phyloP scores from a whole-genome alignment of 2,113 vertebrate species.

The Corythoichthys intestinalis region DNA sequence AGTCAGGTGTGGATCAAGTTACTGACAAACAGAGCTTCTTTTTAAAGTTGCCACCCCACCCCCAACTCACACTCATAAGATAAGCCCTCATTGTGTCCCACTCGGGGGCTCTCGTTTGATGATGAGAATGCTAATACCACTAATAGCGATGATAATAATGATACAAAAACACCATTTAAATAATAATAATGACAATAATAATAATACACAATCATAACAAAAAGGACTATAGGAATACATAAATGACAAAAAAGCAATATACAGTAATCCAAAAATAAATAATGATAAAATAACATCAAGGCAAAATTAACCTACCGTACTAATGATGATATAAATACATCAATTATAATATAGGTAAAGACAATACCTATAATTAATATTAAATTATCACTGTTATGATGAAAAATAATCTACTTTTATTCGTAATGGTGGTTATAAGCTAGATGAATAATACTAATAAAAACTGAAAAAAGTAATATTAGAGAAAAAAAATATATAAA shows the following conservation, averaged over 20 bases:
- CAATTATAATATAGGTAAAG: too few relatives aligned
- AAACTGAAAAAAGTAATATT: too few relatives aligned
- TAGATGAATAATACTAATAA: too few relatives aligned
- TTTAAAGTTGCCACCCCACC: constrained; percentile 71
- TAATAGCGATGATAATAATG: background rate
- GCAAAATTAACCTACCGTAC: too few relatives aligned
- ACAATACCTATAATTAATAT: too few relatives aligned
- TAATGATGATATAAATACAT: too few relatives aligned
- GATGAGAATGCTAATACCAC: background rate
- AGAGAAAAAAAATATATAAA: background rate
- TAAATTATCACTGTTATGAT: too few relatives aligned
- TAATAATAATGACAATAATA: background rate
- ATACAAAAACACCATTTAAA: background rate
- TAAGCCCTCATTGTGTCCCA: constrained; percentile 66
- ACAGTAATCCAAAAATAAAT: background rate
- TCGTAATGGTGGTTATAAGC: too few relatives aligned
- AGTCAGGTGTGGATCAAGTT: constrained; percentile 73
- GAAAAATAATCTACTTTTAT: too few relatives aligned
- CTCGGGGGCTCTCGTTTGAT: constrained; percentile 30
- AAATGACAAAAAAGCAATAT: background rate
- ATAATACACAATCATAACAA: constrained; percentile 2
- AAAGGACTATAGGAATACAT: background rate
- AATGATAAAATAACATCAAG: background rate
- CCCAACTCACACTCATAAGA: constrained; percentile 57
- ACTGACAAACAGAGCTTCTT: constrained; percentile 76